Conservation (phyloP, 2,113 vertebrate genomes). For the Cephalophus harveyi region DNA sequence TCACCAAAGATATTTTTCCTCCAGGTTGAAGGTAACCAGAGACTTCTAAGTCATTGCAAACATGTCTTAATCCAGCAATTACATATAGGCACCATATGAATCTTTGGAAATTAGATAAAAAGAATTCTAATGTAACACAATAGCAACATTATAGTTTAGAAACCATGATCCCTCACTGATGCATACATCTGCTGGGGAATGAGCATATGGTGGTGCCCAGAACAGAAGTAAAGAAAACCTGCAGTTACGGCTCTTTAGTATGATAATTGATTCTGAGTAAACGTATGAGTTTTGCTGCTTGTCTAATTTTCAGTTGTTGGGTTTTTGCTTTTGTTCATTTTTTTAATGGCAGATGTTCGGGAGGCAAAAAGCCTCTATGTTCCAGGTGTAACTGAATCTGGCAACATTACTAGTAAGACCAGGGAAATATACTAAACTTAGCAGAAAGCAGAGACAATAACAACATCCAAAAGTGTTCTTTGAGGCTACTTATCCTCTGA, state of each 20-base stretch:
- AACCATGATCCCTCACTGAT: not conserved
- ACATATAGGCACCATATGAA: not conserved
- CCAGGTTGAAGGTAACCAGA: not conserved
- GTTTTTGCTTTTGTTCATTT: slow-evolving; percentile 11
- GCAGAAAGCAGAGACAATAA: not conserved
- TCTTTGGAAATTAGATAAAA: slow-evolving; percentile 29
- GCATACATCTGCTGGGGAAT: not conserved
- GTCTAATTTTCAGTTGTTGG: not conserved
- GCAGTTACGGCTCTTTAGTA: not conserved
- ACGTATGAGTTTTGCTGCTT: not conserved
- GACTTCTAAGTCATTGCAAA: not conserved
- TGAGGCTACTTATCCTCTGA: not conserved
- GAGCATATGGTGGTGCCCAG: not conserved
- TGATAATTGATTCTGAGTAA: not conserved
- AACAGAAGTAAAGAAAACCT: not conserved
- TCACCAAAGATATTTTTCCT: not conserved
- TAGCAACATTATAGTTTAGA: not conserved
- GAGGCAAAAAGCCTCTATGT: not conserved
- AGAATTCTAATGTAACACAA: not conserved
- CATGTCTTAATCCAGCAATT: not conserved
- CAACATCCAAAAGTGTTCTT: not conserved
- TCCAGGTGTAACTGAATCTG: not conserved
- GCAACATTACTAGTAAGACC: not conserved
- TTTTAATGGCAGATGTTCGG: not conserved
- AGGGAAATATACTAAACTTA: not conserved